phyloP scores from a whole-genome alignment of 2,113 vertebrate species.

The Vimba vimba region DNA sequence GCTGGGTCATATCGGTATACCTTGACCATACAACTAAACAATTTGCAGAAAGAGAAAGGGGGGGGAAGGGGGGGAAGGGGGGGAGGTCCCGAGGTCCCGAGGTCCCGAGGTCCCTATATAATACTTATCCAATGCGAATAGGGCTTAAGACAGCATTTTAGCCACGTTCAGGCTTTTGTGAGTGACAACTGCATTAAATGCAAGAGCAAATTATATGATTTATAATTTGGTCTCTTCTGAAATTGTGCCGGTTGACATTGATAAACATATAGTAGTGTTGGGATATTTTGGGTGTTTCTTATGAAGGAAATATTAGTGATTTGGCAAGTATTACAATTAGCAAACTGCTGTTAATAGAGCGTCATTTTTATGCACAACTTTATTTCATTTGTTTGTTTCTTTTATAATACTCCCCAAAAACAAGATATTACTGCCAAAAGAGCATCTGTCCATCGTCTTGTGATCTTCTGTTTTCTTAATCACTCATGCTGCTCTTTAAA shows the following conservation, averaged over 20 bases:
- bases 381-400: neutral
- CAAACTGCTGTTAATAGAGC: neutral
- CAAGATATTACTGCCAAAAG: neutral
- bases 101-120: too few species aligned
- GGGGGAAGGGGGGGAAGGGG: too few species aligned
- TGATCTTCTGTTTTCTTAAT: constrained; percentile 59
- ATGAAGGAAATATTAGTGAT: neutral
- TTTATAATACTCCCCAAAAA: neutral
- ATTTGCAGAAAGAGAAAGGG: too few species aligned
- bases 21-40: too few species aligned
- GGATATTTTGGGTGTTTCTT: neutral
- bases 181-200: neutral
- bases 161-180: neutral
- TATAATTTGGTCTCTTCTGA: neutral
- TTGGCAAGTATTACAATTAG: neutral
- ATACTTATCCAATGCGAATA: too few species aligned
- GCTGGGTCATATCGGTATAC: too few species aligned
- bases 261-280: neutral
- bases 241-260: neutral
- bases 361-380: neutral
- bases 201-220: neutral
- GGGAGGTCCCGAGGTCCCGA: too few species aligned
- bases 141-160: neutral
- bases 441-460: neutral
- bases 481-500: constrained; percentile 55